Percentiles rank a stretch among this genome's conserved stretches.
These are phyloP conservation scores for Zaprionus tsacasi DNA, from an alignment of 1,140 invertebrate species.

Conservation along the genomic window DNA sequence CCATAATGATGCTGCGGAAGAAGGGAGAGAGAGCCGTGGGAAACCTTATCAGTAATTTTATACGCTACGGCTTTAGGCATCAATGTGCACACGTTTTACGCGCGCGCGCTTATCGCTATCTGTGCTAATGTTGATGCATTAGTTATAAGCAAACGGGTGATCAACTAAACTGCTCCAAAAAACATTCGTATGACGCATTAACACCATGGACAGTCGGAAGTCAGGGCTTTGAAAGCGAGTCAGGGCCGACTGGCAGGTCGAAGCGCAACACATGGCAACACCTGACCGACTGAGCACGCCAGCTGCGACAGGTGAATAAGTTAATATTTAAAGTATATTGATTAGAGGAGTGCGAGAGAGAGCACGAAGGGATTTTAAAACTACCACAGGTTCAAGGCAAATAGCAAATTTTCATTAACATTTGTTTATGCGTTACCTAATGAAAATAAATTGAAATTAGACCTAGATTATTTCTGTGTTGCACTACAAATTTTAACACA, in stretches of 20 bases:
- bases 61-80: slow-evolving; percentile 3
- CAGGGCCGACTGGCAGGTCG: slow-evolving; percentile 21
- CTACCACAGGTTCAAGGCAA: background rate
- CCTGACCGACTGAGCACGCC: background rate
- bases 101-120: slow-evolving; percentile 23
- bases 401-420: background rate
- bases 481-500: slow-evolving; percentile 9
- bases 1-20: slow-evolving; percentile 15
- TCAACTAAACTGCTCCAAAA: slow-evolving; percentile 14
- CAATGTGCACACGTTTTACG: slow-evolving; percentile 29
- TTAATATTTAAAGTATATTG: slow-evolving; percentile 58
- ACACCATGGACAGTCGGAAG: background rate
- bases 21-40: background rate
- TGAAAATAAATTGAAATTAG: slow-evolving; percentile 21
- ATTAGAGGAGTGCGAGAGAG: slow-evolving; percentile 27
- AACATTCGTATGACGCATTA: slow-evolving; percentile 24
- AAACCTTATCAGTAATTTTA: slow-evolving; percentile 35
- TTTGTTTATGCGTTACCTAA: slow-evolving; percentile 28
- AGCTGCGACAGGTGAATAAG: slow-evolving; percentile 10
- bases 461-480: slow-evolving; percentile 14
- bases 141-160: background rate
- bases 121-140: slow-evolving; percentile 4
- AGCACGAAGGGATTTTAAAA: background rate
- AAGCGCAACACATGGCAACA: background rate
- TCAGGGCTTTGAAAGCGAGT: slow-evolving; percentile 11